phyloP scores from a whole-genome alignment of 2,113 vertebrate genomes.

The Odocoileus virginianus region DNA sequence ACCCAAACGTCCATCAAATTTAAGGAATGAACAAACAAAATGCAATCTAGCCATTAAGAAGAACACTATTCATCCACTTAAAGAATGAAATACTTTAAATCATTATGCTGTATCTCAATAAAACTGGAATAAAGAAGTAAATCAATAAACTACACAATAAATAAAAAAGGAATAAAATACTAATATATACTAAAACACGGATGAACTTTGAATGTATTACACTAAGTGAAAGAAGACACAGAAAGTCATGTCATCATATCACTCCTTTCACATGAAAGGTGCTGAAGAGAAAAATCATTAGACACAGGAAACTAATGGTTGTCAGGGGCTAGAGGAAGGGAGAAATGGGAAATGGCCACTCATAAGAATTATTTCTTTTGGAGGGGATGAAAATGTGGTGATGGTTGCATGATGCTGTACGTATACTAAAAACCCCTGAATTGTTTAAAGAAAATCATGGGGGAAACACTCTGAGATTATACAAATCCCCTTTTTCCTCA shows the following conservation, averaged over 20 bases:
- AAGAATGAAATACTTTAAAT: slow-evolving; percentile 3
- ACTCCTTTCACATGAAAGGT: not conserved
- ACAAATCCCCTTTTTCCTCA: not conserved
- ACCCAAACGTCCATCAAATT: not conserved
- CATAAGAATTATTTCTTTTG: not conserved
- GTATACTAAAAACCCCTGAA: not conserved
- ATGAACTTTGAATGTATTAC: not conserved
- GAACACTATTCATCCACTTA: not conserved
- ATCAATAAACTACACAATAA: not conserved
- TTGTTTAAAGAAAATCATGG: not conserved
- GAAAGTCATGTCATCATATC: not conserved
- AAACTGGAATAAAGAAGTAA: not conserved
- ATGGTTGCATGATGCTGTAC: not conserved
- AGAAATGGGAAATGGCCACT: not conserved
- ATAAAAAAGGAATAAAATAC: slow-evolving; percentile 12
- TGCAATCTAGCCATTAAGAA: not conserved
- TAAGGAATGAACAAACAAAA: slow-evolving; percentile 21
- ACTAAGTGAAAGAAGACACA: not conserved
- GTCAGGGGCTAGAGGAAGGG: not conserved
- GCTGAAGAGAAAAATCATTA: not conserved
- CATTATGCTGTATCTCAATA: not conserved
- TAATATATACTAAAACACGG: not conserved
- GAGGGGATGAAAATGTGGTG: not conserved
- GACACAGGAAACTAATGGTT: not conserved
- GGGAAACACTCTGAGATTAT: not conserved